Base-by-base conservation (phyloP, 2,888 invertebrate species). In the Rotaria magnacalcarata region DNA sequence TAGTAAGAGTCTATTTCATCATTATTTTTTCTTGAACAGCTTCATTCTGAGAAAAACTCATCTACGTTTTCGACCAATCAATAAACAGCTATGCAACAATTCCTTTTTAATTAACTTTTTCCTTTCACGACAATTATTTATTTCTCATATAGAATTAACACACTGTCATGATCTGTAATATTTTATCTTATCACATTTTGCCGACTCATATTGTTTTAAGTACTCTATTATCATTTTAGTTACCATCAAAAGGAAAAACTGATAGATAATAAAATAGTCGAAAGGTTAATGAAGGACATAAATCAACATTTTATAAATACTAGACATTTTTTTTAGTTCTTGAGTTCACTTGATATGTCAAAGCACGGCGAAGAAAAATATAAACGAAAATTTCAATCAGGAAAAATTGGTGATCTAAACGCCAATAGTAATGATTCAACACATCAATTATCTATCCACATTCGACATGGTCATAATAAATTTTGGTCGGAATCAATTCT, bases 381-480 rank as follows among this genome's bases (percentile, higher is more conserved):
- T 34, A 34, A 41, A 67, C 34, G 24, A 19, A 27, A 27, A 54
- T 6, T 54, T 6, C 4, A 19, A 54, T 54, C 21, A 54, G 21
- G 7, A 11, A 34, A 67, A 34, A 19, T 8, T 4, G 7, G 7
- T 34, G 67, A 67, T 67, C 19, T 34, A 16, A 16, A 19, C 19
- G 2, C 34, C 4, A 19, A 67, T 67, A 34, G 3, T 19, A 67
- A 67, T 34, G 34, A 67, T 67, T 16, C 19, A 19, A 34, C 47
- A 43, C 80, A 80, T 80, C 47, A n/a, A 47, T 80, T 80, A n/a
- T 80, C 80, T 19, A 24, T 80, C n/a, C 80, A 80, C n/a, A 4
- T 21, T 43, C 80, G 80, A 0, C 80, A 47, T n/a, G 80, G 80
- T 80, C 80, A 80, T n/a, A 80, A 80, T 80, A 80, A 80, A 47